Base-by-base conservation (phyloP, 2,888 invertebrate genomes). In the Leuctra nigra region DNA sequence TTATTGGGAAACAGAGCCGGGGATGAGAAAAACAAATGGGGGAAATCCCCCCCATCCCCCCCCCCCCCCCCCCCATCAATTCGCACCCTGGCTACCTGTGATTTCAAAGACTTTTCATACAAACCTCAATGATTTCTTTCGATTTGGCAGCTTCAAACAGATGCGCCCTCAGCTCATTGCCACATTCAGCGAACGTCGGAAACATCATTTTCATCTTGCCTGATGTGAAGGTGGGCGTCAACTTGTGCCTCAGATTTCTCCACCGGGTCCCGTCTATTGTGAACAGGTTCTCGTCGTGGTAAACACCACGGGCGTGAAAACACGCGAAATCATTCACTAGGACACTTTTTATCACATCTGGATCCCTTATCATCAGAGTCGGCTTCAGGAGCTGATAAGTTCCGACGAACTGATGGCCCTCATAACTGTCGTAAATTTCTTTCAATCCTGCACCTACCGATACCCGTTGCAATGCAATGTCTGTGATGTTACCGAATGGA, bases 191-290 rank as follows among this genome's bases (percentile, higher is more conserved):
- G 7, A 84, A 76, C 1, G 80, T 75, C 1, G 73, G 72, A 63
- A 81, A 83, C 81, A 85, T 82, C 1, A 70, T 75, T 67, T 82
- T 85, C 47, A 86, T 68, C 68, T 84, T 85, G 4, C 80, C 81
- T 0, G 83, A 77, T 1, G 85, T 79, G 66, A 85, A 87, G 0
- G 81, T 77, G 0, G 85, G 82, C 1, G 84, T 77, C 64, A 86
- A 69, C 64, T 83, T 83, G 0, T 75, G 63, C 16, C 86, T 74
- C 23, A 86, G 68, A 52, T 72, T 75, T 65, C 77, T 82, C 86
- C 87, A 87, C 52, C 76, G 73, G 6, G 76, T 70, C 0, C 80
- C 81, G 53, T 74, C 73, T 35, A 79, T 66, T 56, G 78, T 74
- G 63, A 84, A 82, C 2, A 85, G 67, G 67, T 75, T 70, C 53